These are phyloP conservation scores for Liodrosophila aerea DNA, from an alignment of 2,888 invertebrate species.

Conservation along the genomic window DNA sequence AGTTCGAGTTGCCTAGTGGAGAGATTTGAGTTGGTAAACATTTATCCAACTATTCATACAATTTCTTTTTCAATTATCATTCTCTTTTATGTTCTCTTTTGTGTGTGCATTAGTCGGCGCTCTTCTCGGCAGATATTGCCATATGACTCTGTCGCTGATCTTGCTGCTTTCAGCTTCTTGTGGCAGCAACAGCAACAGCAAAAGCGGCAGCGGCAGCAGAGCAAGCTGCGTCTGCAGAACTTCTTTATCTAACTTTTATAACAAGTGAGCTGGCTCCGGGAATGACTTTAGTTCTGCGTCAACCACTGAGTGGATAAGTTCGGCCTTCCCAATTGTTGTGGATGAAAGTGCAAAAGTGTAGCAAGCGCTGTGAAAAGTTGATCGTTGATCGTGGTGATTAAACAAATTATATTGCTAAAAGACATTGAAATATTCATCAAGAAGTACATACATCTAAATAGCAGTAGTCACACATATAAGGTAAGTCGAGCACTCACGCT, in stretches of 20 bases:
- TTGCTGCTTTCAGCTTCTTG: constrained; percentile 20
- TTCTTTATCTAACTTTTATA: constrained; percentile 73
- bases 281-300: constrained; percentile 69
- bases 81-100: constrained; percentile 9
- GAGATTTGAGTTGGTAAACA: constrained; percentile 46
- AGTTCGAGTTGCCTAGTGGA: constrained; percentile 55
- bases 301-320: constrained; percentile 66
- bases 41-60: constrained; percentile 32
- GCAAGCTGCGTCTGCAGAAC: constrained; percentile 56
- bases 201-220: constrained; percentile 20
- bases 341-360: constrained; percentile 28
- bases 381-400: constrained; percentile 3
- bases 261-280: constrained; percentile 57
- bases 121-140: not conserved
- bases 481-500: too few species aligned
- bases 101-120: not conserved
- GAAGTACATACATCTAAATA: too few species aligned
- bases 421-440: not conserved
- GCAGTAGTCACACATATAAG: too few species aligned
- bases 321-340: constrained; percentile 38
- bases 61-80: constrained; percentile 54
- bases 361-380: constrained; percentile 29
- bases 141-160: constrained; percentile 1
- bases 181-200: constrained; percentile 16
- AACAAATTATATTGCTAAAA: too few species aligned